Base-by-base conservation (phyloP, 2,888 invertebrate genomes). In the Drosophila atripex region DNA sequence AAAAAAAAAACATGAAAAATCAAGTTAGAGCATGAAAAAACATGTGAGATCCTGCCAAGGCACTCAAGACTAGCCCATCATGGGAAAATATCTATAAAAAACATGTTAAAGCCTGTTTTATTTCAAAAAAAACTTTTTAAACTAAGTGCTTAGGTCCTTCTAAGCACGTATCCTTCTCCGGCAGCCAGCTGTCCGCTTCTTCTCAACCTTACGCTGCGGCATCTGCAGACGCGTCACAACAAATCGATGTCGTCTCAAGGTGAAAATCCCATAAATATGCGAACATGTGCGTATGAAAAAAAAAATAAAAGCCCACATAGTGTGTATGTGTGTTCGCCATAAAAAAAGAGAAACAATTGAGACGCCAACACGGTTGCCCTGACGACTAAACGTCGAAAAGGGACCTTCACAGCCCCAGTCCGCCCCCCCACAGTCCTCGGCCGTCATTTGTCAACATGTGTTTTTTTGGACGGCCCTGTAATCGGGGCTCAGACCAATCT, bases 231-330 rank as follows among this genome's bases (percentile, higher is more conserved):
- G 59, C 77, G 80, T 78, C 82, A 87, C 71, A 85, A 82, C 80
- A 82, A 87, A 82, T 82, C 86, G 83, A 82, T 82, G 87, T 65
- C 72, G 82, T 87, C 87, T 82, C 82, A 82, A 82, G 82, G 87
- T 82, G 77, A 82, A 78, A 77, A 75, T 72, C 64, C 47, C 70
- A 70, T 68, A 84, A 78, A 82, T 60, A 74, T 66, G 38, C 49
- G 25, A 50, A 64, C 39, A 50, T 61, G 61, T 76, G 68, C 60
- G 61, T 78, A 56, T 56, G 51, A 43, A 51, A 57, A 49, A 11
- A 30, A 64, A 71, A 57, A 49, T n/a, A n/a, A 30, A 64, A 71
- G 58, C 9, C 32, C 14, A 51, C 8, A 11, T 41, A 21, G 21
- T 41, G 14, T 38, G 14, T 49, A 61, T 47, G 47, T 45, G 60